Percentiles rank a stretch among this genome's conserved stretches.
phyloP scores from a whole-genome alignment of 2,797 vertebrate species.

The Leptatherina wallacei region DNA sequence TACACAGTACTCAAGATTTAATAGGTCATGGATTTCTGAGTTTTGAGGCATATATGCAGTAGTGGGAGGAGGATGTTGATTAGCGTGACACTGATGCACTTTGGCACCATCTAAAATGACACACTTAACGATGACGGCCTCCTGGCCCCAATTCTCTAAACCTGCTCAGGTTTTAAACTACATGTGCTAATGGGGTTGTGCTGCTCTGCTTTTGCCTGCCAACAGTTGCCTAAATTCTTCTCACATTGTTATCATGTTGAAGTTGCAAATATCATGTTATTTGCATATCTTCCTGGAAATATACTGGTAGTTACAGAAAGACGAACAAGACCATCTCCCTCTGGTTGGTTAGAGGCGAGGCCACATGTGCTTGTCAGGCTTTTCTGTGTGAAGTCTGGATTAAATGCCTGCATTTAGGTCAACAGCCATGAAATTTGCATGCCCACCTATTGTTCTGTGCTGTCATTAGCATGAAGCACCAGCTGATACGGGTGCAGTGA shows the following conservation, averaged over 20 bases:
- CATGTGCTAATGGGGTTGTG: constrained; percentile 5
- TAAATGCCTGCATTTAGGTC: constrained; percentile 72
- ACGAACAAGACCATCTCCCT: constrained; percentile 24
- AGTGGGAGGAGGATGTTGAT: constrained; percentile 17
- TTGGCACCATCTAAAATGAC: constrained; percentile 55
- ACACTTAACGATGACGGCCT: constrained; percentile 43
- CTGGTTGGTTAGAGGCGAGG: constrained; percentile 18
- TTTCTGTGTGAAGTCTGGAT: constrained; percentile 75
- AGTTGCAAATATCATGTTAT: constrained; percentile 1
- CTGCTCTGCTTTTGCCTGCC: constrained; percentile 6
- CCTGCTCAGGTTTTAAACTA: constrained; percentile 4
- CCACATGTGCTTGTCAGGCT: constrained; percentile 50
- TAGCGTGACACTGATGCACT: constrained; percentile 42
- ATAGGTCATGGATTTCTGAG: constrained; percentile 16
- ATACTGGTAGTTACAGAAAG: constrained; percentile 23
- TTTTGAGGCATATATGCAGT: constrained; percentile 20
- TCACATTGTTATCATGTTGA: constrained; percentile 10
- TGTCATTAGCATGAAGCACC: constrained; percentile 52
- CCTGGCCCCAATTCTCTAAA: constrained; percentile 46
- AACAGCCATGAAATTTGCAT: constrained; percentile 70
- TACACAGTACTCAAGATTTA: not conserved
- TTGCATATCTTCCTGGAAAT: constrained; percentile 3
- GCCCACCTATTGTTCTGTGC: constrained; percentile 63
- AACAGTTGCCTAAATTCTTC: constrained; percentile 13
- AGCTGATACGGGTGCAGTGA: constrained; percentile 52